A percentile compares a stretch with the other conserved stretches of the same genome.
Evolutionary conservation across 1,140 invertebrate genomes (phyloP).

Genomic region (Plodia interpunctella): DNA sequence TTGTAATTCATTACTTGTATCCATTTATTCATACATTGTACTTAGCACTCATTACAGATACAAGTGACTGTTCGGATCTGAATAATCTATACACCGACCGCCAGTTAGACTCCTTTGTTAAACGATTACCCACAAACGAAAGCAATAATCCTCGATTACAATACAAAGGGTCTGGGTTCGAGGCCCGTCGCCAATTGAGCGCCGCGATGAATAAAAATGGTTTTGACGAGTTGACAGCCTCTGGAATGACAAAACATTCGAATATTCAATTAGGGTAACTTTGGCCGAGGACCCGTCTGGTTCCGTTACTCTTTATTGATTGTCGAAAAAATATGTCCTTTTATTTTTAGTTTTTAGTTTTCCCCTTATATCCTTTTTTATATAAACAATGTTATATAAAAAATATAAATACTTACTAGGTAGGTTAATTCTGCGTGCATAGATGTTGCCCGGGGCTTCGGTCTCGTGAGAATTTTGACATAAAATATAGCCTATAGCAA

Average conservation of each 20-base stretch:
- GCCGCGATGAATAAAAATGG: conserved; percentile 1
- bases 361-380: no score
- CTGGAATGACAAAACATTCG: background rate
- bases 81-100: background rate
- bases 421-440: no score
- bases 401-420: no score
- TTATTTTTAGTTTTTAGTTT: no score
- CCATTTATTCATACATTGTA: no score
- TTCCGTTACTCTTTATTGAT: background rate
- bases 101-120: background rate
- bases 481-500: no score
- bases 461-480: no score
- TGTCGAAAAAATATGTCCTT: no score
- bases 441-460: no score
- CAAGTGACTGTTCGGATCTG: background rate
- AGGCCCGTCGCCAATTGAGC: conserved; percentile 1
- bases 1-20: no score
- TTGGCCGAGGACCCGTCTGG: background rate
- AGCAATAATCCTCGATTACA: conserved; percentile 7
- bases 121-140: conserved; percentile 1
- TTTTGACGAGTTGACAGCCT: background rate
- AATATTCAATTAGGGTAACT: background rate
- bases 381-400: no score
- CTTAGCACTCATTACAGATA: background rate
- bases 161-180: conserved; percentile 3